Conservation (phyloP, 2,113 vertebrate genomes). For the Boleophthalmus pectinirostris region DNA sequence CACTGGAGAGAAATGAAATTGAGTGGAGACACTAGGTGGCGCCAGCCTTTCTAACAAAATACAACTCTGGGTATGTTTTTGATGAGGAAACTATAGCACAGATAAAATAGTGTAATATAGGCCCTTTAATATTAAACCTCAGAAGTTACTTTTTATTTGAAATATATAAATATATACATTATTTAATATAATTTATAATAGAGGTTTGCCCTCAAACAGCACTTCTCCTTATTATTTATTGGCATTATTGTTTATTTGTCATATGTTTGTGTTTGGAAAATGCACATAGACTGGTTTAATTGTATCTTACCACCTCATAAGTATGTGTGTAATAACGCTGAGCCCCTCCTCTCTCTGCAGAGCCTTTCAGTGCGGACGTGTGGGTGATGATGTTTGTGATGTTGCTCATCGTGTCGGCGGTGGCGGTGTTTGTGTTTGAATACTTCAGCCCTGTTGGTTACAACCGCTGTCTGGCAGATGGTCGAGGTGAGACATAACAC, state of each 20-base stretch:
- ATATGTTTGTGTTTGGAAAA: neutral
- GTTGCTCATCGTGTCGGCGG: conserved; percentile 95
- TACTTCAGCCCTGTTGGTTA: conserved; percentile 99
- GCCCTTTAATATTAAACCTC: too few relatives aligned
- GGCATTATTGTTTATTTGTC: too few relatives aligned
- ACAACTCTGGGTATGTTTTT: too few relatives aligned
- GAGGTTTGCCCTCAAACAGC: too few relatives aligned
- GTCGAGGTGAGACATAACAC: conserved; percentile 86
- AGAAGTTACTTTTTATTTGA: too few relatives aligned
- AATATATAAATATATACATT: too few relatives aligned
- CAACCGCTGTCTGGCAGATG: conserved; percentile 97
- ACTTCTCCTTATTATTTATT: neutral
- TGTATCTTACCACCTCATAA: neutral
- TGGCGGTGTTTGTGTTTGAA: conserved; percentile 96
- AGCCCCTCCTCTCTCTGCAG: conserved; percentile 64
- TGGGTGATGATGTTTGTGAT: conserved; percentile 99
- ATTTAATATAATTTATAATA: too few relatives aligned
- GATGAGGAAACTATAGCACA: too few relatives aligned
- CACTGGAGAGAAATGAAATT: too few relatives aligned
- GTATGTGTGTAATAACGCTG: neutral
- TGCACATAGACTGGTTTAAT: neutral
- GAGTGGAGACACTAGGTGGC: too few relatives aligned
- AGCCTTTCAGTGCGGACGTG: conserved; percentile 98
- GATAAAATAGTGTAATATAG: too few relatives aligned
- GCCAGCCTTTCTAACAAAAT: too few relatives aligned